Base-by-base conservation (phyloP, 2,113 vertebrate genomes). In the Perca schrenkii region DNA sequence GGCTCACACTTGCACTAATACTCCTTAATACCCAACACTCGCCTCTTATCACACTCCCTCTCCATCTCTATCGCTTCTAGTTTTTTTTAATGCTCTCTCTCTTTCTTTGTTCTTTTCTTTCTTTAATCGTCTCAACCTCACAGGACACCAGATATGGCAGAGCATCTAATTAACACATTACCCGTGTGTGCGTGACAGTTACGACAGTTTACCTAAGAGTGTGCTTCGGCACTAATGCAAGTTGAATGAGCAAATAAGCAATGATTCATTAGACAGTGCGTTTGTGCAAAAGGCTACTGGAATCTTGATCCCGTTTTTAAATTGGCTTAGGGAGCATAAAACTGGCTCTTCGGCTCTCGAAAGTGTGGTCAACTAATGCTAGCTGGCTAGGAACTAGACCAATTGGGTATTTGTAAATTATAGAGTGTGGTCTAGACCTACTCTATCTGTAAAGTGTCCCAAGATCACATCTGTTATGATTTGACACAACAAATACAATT, bases 1-100 rank as follows among this genome's bases (percentile, higher is more conserved):
- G 31, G 22, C 86, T 77, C 78, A 86, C 80, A 85, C 62, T 73
- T 13, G 28, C 78, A 81, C 74, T 85, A 86, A 90, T 83, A 60
- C 79, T 72, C 40, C 68, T 79, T 88, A 84, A 91, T 89, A 85
- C 78, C 67, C 14, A 17, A 70, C 67, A 66, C 78, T 79, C n/a
- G 28, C n/a, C 66, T 71, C 56, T 62, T 67, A 73, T 86, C 65
- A 60, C 73, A 50, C 49, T 64, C 52, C 64, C 47, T 53, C 60
- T 67, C 43, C 17, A 6, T 66, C 49, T 22, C 61, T n/a, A 36
- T 34, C 47, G 15, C 19, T n/a, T 40, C 46, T 66, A 40, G 40
- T 40, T 11, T 4, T 36, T 14, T 64, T 21, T 53, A 31, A 12
- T 21, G 16, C 40, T 43, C 8, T 31, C 56, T 17, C 11, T 28